Base-by-base conservation (phyloP, 2,888 invertebrate species). In the Lepidochitona cinerea region DNA sequence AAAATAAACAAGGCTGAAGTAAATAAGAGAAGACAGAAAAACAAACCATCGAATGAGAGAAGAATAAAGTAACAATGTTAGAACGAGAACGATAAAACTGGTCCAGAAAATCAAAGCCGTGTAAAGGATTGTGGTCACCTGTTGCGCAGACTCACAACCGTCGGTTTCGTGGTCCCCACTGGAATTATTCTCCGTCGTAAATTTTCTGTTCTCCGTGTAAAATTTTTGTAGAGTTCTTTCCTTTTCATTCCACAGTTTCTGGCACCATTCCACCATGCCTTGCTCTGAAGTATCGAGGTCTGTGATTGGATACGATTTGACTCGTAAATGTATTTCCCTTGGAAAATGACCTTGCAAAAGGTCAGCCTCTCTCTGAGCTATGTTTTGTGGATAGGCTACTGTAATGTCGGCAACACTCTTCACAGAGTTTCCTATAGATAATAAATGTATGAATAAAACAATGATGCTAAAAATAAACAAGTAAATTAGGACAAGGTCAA, bases 331-430 rank as follows among this genome's bases (percentile, higher is more conserved):
- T 14, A 96, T 94, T 86, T 94, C 93, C 77, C 92, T 92, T 0
- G 96, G 96, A 84, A 95, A 93, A 72, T 92, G 92, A 9, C 96
- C 96, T 26, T 91, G 91, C 7, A 95, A 85, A 66, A 96, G 90
- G 84, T 95, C 94, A 32, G 93, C 88, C 90, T 97, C 96, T 32
- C 93, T 94, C 89, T 95, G 95, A 0, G 96, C 95, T 37, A 94
- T 91, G 18, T 93, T 93, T 78, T 93, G 93, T 5, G 96, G 96
- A 90, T 96, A 97, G 0, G 94, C 95, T n/a, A 97, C 93, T 0
- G 96, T 96, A 79, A 96, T 92, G 89, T 97, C 96, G 89, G 96
- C 96, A n/a, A 97, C 92, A 0, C 95, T 94, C 76, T 94, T 93
- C 70, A 96, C 90, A 33, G 93, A 93, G 12, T 93, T 91, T 74